Evolutionary conservation across 1,140 invertebrate genomes (phyloP).

Genomic region (Ostrea denselamellosa): DNA sequence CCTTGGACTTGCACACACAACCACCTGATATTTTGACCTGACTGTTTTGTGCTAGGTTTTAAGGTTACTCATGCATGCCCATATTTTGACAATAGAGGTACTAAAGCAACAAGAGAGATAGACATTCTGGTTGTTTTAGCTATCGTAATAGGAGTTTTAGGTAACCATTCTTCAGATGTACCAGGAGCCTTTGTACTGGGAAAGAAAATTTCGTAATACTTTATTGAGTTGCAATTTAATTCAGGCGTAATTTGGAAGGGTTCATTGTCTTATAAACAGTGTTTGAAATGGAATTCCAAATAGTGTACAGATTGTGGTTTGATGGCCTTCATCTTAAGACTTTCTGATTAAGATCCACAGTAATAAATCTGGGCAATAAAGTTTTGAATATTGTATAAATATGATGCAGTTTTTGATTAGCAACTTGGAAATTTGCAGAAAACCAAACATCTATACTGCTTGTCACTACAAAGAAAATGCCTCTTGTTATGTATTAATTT

Average conservation of each 20-base stretch:
- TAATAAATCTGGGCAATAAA: neutral
- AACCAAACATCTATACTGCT: neutral
- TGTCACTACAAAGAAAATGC: slow-evolving; percentile 13
- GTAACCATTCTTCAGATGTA: neutral
- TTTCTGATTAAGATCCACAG: neutral
- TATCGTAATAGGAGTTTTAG: neutral
- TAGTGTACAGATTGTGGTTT: no score
- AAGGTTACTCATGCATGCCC: slow-evolving; percentile 20
- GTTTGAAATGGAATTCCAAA: no score
- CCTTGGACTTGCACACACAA: slow-evolving; percentile 21
- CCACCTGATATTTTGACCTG: slow-evolving; percentile 10
- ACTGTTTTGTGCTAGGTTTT: neutral
- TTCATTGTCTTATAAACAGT: no score
- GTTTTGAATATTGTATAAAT: neutral
- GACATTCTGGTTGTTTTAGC: slow-evolving; percentile 33
- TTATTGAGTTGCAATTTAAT: neutral
- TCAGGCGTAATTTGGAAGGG: neutral
- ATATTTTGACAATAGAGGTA: slow-evolving; percentile 27
- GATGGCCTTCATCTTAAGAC: no score
- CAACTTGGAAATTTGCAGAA: neutral
- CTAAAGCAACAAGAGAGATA: slow-evolving; percentile 17
- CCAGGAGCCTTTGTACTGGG: neutral
- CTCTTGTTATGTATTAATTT: slow-evolving; percentile 15
- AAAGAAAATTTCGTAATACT: slow-evolving; percentile 1
- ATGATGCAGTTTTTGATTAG: neutral